These are phyloP conservation scores for Rhingia campestris DNA, from an alignment of 2,888 invertebrate species.

Conservation along the genomic window DNA sequence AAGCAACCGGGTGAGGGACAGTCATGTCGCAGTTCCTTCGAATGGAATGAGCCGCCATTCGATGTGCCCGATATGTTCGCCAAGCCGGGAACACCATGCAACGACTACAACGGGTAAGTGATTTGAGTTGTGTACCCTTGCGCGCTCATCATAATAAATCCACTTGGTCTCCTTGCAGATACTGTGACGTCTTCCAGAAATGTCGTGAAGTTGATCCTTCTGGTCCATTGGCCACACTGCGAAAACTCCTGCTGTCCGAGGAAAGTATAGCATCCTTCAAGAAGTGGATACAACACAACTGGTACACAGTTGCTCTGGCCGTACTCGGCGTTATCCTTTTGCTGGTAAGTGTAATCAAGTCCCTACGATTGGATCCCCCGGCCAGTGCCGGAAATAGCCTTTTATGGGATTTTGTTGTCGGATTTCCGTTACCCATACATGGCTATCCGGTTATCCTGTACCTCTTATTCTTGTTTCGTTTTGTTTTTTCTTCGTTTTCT, in stretches of 20 bases:
- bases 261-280: slow-evolving; percentile 95
- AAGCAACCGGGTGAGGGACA: slow-evolving; percentile 92
- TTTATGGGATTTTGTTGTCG: slow-evolving; percentile 71
- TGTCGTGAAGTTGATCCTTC: slow-evolving; percentile 97
- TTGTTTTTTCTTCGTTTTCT: slow-evolving; percentile 47
- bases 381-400: slow-evolving; percentile 60
- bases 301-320: slow-evolving; percentile 94
- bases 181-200: slow-evolving; percentile 88
- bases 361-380: slow-evolving; percentile 16
- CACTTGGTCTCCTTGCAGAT: slow-evolving; percentile 80
- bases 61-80: slow-evolving; percentile 97
- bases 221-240: slow-evolving; percentile 93
- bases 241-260: slow-evolving; percentile 93
- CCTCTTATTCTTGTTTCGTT: slow-evolving; percentile 32
- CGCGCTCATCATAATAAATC: slow-evolving; percentile 51
- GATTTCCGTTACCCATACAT: slow-evolving; percentile 67
- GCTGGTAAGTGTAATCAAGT: slow-evolving; percentile 87
- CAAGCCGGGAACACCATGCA: slow-evolving; percentile 96
- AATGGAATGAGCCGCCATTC: slow-evolving; percentile 94
- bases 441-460: slow-evolving; percentile 68
- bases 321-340: slow-evolving; percentile 89
- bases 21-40: slow-evolving; percentile 93
- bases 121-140: background rate
- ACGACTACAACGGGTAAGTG: slow-evolving; percentile 92
- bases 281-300: slow-evolving; percentile 93